Evolutionary conservation across 2,888 invertebrate genomes (phyloP), one percentile per base, ranked within the genome.

Genomic region (Anodontia alba): DNA sequence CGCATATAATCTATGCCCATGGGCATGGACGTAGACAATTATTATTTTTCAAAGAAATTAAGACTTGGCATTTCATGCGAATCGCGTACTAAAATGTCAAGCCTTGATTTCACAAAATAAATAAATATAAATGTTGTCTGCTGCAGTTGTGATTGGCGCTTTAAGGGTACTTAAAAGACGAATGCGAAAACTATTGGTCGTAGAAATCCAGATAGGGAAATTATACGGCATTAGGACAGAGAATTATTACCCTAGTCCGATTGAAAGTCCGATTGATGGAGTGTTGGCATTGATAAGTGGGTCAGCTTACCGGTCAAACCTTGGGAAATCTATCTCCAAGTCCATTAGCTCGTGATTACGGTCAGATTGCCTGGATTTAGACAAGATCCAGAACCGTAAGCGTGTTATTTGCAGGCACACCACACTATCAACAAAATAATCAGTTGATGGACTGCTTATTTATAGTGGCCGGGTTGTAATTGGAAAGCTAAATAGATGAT

Each of bases 401-500:
- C 54, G 5, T 54, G 26, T 54, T 54, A 54, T 54, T 54, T 54
- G n/a, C 54, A 54, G 29, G 29, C 26, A 29, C 12, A 54, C 1
- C 54, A 26, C 54, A 26, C 26, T 54, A 54, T 54, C 54, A 54
- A 54, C 26, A 20, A 54, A 54, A 51, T 51, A 51, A 51, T 51
- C 51, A 51, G 51, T n/a, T 51, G 51, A 51, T 23, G 20, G 20
- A 51, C 5, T 51, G 20, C 51, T 51, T 51, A 7, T 51, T 51
- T 51, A 51, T 23, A n/a, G 51, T 51, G 20, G 20, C 8, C 20
- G 23, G 51, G 51, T n/a, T 17, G 51, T 51, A 51, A 51, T 51
- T 51, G 51, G 51, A 51, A 51, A 51, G 51, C 51, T n/a, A 51
- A 51, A 51, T 51, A 51, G 51, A 51, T 51, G 51, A 51, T 51